phyloP scores from a whole-genome alignment of 2,113 vertebrate genomes.

The Crocuta crocuta region DNA sequence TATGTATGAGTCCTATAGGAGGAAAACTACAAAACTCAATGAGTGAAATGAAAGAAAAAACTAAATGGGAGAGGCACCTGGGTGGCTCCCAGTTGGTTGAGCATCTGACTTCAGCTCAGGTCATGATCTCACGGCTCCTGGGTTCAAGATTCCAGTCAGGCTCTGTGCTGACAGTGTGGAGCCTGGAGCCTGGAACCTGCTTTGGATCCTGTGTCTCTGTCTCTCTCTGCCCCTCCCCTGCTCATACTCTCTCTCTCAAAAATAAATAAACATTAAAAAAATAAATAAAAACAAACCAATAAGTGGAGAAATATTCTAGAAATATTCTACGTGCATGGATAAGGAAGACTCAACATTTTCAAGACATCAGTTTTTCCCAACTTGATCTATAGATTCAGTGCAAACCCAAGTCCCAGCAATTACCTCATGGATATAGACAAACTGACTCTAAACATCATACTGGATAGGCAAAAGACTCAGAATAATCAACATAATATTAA shows the following conservation, averaged over 20 bases:
- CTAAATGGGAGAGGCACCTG: background rate
- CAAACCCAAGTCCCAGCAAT: background rate
- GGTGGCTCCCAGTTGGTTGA: no score
- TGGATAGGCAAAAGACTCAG: background rate
- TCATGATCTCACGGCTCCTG: no score
- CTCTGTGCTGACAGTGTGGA: no score
- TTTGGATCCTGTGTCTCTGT: no score
- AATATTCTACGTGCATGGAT: background rate
- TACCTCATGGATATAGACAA: background rate
- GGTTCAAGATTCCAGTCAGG: no score
- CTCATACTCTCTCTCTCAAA: no score
- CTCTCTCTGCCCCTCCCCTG: no score
- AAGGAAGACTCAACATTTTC: background rate
- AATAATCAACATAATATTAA: background rate
- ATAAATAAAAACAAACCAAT: background rate
- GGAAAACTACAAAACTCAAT: background rate
- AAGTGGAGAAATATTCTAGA: background rate
- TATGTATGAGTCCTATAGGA: background rate
- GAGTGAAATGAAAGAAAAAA: background rate
- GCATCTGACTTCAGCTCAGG: no score
- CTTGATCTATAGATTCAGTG: background rate
- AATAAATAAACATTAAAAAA: no score
- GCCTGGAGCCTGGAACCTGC: no score
- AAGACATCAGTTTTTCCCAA: background rate
- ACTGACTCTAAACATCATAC: background rate